Evolutionary conservation across 2,888 invertebrate genomes (phyloP).

Genomic region (Lycocerus yunnanus): DNA sequence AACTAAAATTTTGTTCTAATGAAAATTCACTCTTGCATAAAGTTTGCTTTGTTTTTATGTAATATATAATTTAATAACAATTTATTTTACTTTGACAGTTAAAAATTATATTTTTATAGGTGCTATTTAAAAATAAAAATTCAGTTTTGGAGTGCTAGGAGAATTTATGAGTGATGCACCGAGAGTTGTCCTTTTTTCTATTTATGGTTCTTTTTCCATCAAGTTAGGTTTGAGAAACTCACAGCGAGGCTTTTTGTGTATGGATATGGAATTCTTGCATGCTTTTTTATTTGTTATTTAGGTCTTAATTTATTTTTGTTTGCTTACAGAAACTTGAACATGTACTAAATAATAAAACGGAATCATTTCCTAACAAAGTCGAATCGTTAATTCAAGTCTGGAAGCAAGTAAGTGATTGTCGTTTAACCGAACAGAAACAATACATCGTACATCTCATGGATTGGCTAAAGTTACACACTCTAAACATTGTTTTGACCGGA

Average conservation of each 20-base stretch:
- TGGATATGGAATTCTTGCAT: not conserved
- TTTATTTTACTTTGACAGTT: not conserved
- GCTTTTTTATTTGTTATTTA: not conserved
- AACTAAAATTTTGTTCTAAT: not conserved
- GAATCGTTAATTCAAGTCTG: slow-evolving; percentile 49
- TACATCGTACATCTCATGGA: slow-evolving; percentile 51
- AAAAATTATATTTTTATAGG: not conserved
- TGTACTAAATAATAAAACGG: slow-evolving; percentile 49
- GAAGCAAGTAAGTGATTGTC: slow-evolving; percentile 45
- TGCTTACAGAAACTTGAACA: slow-evolving; percentile 50
- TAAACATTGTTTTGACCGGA: slow-evolving; percentile 52
- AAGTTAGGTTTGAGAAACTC: not conserved
- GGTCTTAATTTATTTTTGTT: slow-evolving; percentile 8
- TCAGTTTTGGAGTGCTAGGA: not conserved
- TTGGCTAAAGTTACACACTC: slow-evolving; percentile 53
- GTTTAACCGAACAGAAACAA: slow-evolving; percentile 44
- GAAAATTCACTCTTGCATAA: not conserved
- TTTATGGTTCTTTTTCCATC: not conserved
- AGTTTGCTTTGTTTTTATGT: not conserved
- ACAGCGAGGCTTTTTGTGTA: not conserved
- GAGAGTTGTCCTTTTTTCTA: not conserved
- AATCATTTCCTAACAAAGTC: slow-evolving; percentile 47
- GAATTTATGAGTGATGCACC: not conserved
- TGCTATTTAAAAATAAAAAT: no score
- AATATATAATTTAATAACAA: not conserved